Evolutionary conservation across 1,140 invertebrate genomes (phyloP), one percentile per base, ranked within the genome.

Genomic region (Zaprionus ornatus): DNA sequence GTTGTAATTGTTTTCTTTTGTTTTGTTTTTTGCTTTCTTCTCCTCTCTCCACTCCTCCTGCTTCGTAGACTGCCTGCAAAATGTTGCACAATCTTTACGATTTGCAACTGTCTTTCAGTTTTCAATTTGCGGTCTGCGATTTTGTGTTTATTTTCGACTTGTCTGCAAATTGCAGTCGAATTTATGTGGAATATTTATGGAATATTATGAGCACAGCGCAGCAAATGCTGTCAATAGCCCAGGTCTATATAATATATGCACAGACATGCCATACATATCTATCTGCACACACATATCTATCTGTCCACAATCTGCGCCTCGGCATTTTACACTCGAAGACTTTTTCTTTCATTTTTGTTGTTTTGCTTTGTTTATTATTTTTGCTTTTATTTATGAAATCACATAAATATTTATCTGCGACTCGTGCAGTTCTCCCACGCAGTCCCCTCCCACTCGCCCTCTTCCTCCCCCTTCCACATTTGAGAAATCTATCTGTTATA

Each of bases 381-480:
- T 69, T 62, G 69, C 27, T 77, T 86, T 82, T 86, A 90, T 90
- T 90, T 88, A 88, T 84, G 82, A 72, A 56, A 71, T 50, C 80
- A 65, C 71, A 88, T 88, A 88, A 88, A 87, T 87, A 87, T 87
- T 87, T 87, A 87, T 87, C 72, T 67, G 64, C 80, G 50, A 60
- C 67, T 68, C 75, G 63, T 74, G 66, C 35, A 74, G 75, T 55
- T 52, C 56, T 40, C 63, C 25, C 48, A 54, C 64, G 57, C 55
- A 45, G 32, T 42, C 13, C 54, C 45, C 68, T 1, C 50, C 55
- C 61, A 40, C 48, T 55, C 60, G 52, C 21, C 7, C 21, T 17
- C 45, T 5, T 1, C 12, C 13, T n/a, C 13, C 37, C 40, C n/a
- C 40, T 0, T 7, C 5, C n/a, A 6, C 4, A 17, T 42, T 42